These are phyloP conservation scores for Galaxias olidus DNA, from an alignment of 2,797 vertebrate species.

Conservation along the genomic window DNA sequence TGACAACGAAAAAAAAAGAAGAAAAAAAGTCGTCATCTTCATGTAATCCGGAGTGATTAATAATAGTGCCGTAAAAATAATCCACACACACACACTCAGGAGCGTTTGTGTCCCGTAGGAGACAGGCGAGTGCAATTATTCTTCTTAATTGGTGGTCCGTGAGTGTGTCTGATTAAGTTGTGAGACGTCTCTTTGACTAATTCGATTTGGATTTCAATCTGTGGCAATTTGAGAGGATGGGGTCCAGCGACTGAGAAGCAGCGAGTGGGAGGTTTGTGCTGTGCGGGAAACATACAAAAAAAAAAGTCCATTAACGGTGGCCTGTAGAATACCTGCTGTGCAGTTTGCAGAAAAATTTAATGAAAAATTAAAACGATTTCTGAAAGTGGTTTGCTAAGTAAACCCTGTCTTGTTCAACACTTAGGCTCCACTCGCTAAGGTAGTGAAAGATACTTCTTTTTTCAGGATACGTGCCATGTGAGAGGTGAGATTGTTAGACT, in stretches of 20 bases:
- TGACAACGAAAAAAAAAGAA: conserved; percentile 62
- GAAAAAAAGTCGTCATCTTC: conserved; percentile 64
- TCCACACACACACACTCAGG: conserved; percentile 25
- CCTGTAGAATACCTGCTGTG: too few relatives aligned
- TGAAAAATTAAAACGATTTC: too few relatives aligned
- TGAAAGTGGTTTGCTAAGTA: too few relatives aligned
- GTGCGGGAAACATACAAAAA: conserved; percentile 47
- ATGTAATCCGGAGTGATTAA: conserved; percentile 59
- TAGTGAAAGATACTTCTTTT: too few relatives aligned
- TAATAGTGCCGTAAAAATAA: conserved; percentile 68
- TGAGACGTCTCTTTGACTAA: conserved; percentile 70
- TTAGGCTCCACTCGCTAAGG: too few relatives aligned
- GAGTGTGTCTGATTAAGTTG: conserved; percentile 78
- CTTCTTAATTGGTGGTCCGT: conserved; percentile 77
- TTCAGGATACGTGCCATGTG: too few relatives aligned
- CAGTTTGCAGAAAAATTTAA: too few relatives aligned
- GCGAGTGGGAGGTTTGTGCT: conserved; percentile 46
- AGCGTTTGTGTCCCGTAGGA: conserved; percentile 59
- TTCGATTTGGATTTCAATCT: conserved; percentile 68
- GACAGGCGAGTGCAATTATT: conserved; percentile 74
- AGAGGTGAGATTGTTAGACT: too few relatives aligned
- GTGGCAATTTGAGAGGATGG: conserved; percentile 52
- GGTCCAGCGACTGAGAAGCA: conserved; percentile 45
- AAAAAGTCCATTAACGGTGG: too few relatives aligned
- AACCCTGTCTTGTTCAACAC: too few relatives aligned